Evolutionary conservation across 2,888 invertebrate genomes (phyloP).

Genomic region (Nephrotoma flavescens): DNA sequence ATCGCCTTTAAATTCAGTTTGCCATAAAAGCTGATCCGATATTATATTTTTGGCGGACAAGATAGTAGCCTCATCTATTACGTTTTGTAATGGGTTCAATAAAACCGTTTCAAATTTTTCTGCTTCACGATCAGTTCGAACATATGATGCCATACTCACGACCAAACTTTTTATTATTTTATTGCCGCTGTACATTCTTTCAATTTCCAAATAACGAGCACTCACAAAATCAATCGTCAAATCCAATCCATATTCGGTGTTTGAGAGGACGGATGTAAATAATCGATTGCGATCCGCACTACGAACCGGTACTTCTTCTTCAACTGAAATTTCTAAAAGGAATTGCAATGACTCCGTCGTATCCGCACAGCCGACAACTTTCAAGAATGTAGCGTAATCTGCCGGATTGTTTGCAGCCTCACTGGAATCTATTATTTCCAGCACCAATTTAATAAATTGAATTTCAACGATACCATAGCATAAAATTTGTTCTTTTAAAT

Average conservation of each 20-base stretch:
- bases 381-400: slow-evolving; percentile 41
- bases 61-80: not conserved
- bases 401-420: slow-evolving; percentile 41
- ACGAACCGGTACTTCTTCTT: not conserved
- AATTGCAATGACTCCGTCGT: not conserved
- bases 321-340: not conserved
- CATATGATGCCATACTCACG: not conserved
- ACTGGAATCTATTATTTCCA: slow-evolving; percentile 24
- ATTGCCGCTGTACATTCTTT: not conserved
- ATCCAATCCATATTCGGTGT: slow-evolving; percentile 29
- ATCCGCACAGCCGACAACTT: slow-evolving; percentile 43
- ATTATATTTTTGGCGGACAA: not conserved
- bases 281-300: not conserved
- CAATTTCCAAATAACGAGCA: slow-evolving; percentile 22
- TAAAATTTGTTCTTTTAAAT: slow-evolving; percentile 23
- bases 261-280: not conserved
- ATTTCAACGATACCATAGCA: slow-evolving; percentile 21
- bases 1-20: not conserved
- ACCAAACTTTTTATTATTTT: not conserved
- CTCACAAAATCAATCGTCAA: slow-evolving; percentile 37
- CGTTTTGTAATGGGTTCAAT: not conserved
- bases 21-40: not conserved
- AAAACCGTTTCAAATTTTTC: not conserved
- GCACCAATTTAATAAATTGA: no score
- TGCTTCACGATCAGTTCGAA: not conserved